Conservation (phyloP, 2,888 invertebrate species). For the Cataglyphis albicans region DNA sequence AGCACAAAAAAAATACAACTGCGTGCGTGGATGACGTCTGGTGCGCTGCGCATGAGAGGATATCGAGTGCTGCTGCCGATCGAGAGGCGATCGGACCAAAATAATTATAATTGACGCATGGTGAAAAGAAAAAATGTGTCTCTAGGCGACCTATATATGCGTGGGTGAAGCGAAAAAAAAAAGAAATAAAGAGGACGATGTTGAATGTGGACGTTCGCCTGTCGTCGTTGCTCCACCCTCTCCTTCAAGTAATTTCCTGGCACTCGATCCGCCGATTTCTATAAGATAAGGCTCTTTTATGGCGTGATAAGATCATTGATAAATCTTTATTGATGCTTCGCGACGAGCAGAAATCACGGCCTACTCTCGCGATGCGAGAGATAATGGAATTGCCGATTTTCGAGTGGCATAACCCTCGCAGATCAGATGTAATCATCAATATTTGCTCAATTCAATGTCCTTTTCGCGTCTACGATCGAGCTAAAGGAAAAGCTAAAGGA, state of each 20-base stretch:
- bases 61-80: constrained; percentile 71
- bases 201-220: constrained; percentile 67
- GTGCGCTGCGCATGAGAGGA: constrained; percentile 49
- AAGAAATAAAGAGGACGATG: constrained; percentile 65
- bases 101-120: constrained; percentile 71
- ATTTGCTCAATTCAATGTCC: constrained; percentile 46
- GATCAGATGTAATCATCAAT: constrained; percentile 38
- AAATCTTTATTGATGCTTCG: neutral
- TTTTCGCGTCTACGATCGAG: constrained; percentile 47
- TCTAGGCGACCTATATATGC: constrained; percentile 68
- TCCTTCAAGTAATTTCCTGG: constrained; percentile 61
- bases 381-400: constrained; percentile 14
- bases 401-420: neutral
- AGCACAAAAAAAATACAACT: constrained; percentile 48
- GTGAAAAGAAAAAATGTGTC: constrained; percentile 63
- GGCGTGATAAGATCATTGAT: constrained; percentile 20
- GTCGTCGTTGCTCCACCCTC: constrained; percentile 73
- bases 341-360: constrained; percentile 40
- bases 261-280: constrained; percentile 55
- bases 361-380: constrained; percentile 50
- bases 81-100: constrained; percentile 68
- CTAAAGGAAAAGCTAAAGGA: constrained; percentile 29
- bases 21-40: constrained; percentile 62
- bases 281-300: constrained; percentile 20
- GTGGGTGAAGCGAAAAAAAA: constrained; percentile 59